phyloP scores from a whole-genome alignment of 1,140 invertebrate genomes.

The Bursaphelenchus mucronatus region DNA sequence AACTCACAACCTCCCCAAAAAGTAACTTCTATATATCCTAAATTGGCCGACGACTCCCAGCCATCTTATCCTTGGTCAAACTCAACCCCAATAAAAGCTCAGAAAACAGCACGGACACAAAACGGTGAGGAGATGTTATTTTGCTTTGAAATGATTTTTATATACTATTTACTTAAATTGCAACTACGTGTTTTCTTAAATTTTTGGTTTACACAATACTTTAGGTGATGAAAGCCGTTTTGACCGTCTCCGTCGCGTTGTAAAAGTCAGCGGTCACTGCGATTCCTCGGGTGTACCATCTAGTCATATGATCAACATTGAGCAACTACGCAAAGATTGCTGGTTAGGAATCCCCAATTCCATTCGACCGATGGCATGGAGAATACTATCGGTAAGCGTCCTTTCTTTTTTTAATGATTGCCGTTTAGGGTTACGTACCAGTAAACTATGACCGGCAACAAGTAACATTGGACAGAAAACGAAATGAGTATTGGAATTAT shows the following conservation, averaged over 20 bases:
- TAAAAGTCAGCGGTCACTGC: conserved; percentile 17
- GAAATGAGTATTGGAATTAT: conserved; percentile 88
- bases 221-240: conserved; percentile 44
- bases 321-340: conserved; percentile 55
- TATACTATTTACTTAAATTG: background rate
- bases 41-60: conserved; percentile 33
- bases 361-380: conserved; percentile 55
- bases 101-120: conserved; percentile 2
- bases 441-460: conserved; percentile 78
- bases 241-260: conserved; percentile 42
- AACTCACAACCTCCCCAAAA: background rate
- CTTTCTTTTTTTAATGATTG: conserved; percentile 3
- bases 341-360: conserved; percentile 60
- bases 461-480: conserved; percentile 75
- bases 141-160: background rate
- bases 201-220: background rate
- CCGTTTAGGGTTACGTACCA: conserved; percentile 76
- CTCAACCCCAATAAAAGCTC: conserved; percentile 9
- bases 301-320: conserved; percentile 44
- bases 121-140: background rate
- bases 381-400: conserved; percentile 49
- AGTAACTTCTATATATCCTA: conserved; percentile 35
- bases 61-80: conserved; percentile 9
- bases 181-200: background rate
- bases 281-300: background rate